Base-by-base conservation (phyloP, 53 echinoderm and acorn worm species). In the Hippasteria phrygiana region DNA sequence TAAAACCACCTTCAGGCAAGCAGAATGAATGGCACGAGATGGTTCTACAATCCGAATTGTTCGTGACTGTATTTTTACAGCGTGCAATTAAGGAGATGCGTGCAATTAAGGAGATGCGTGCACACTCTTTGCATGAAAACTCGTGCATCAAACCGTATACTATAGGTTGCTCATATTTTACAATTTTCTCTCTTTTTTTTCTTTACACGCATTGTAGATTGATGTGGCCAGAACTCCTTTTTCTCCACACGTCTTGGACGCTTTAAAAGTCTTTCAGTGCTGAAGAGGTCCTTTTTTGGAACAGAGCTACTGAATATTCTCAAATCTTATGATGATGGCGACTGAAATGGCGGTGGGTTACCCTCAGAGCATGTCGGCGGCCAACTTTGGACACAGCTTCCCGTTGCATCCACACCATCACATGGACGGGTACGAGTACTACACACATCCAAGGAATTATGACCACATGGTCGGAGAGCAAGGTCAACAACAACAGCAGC, bases 291-390 rank as follows among this genome's bases (percentile, higher is more conserved):
- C 26, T 24, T n/a, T n/a, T n/a, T n/a, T n/a, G n/a, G n/a, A n/a
- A n/a, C n/a, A n/a, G n/a, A n/a, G n/a, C n/a, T n/a, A n/a, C n/a
- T n/a, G n/a, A n/a, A n/a, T n/a, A n/a, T n/a, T n/a, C n/a, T n/a
- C n/a, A n/a, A n/a, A n/a, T n/a, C n/a, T n/a, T n/a, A n/a, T n/a
- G n/a, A 79, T 46, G 70, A 85, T 85, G 85, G 85, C 85, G 51
- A 85, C 85, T 13, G 85, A 85, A 16, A 85, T 85, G 85, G 85
- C 85, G 24, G 51, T 85, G 85, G 56, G 67, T 32, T 83, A 31
- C 47, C 77, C 45, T 17, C 81, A 46, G 34, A 31, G 51, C 70
- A 85, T 85, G 85, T 24, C 70, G 35, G 53, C 51, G 10, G 85
- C 39, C 36, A 85, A 53, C 16, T 85, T 85, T 71, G 71, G 70